Percentiles rank a stretch among this genome's conserved stretches.
Evolutionary conservation across 2,888 invertebrate species (phyloP).

Genomic region (Agrotis segetum): DNA sequence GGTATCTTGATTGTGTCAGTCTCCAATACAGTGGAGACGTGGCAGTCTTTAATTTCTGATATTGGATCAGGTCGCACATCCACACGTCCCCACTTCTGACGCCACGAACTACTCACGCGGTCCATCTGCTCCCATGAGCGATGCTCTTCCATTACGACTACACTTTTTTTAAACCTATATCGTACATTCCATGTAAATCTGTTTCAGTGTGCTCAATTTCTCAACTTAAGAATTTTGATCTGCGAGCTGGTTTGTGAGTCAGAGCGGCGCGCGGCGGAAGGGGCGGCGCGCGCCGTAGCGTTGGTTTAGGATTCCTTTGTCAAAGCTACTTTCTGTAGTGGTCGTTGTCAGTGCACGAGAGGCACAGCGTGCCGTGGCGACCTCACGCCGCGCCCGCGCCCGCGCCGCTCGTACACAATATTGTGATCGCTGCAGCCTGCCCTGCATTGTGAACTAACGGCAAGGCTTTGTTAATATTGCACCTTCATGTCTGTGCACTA

Average conservation of each 20-base stretch:
- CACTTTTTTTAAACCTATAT: too few species aligned
- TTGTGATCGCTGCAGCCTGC: conserved; percentile 11
- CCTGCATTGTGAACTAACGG: background rate
- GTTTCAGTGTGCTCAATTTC: conserved; percentile 32
- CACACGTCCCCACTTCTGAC: too few species aligned
- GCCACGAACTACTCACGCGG: too few species aligned
- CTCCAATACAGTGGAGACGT: too few species aligned
- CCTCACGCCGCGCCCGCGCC: background rate
- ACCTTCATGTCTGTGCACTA: background rate
- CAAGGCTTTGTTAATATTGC: conserved; percentile 7
- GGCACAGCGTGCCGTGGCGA: too few species aligned
- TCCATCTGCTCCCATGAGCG: too few species aligned
- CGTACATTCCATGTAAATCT: conserved; percentile 14
- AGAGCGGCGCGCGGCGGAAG: conserved; percentile 22
- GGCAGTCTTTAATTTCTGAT: too few species aligned
- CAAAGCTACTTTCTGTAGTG: conserved; percentile 58
- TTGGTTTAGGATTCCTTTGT: conserved; percentile 61
- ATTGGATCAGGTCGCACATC: too few species aligned
- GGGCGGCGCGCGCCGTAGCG: background rate
- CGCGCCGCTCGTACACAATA: conserved; percentile 17
- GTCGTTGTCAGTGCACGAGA: conserved; percentile 13
- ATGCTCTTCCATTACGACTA: too few species aligned
- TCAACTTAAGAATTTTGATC: conserved; percentile 40
- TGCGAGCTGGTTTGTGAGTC: conserved; percentile 62
- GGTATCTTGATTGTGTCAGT: too few species aligned